Base-by-base conservation (phyloP, 1,140 invertebrate species). In the Dendroctonus valens region DNA sequence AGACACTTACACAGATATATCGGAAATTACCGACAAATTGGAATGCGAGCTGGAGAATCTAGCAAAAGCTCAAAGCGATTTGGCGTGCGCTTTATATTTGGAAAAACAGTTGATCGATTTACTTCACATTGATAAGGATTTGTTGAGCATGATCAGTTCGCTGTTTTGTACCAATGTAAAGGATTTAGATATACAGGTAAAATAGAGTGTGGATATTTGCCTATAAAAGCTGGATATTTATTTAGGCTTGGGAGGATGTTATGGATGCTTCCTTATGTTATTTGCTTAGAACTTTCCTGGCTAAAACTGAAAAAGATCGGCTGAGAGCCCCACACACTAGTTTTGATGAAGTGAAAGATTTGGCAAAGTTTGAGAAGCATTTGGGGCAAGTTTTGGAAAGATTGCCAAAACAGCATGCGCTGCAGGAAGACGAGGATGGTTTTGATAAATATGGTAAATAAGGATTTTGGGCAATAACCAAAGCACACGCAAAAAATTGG, bases 1-100 rank as follows among this genome's bases (percentile, higher is more conserved):
- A 64, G 87, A 89, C 52, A 91, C 89, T 7, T 85, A 89, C 72
- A 78, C 82, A 69, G 85, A 88, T 70, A 84, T 92, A 37, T 75
- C 80, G 9, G 76, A 76, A 41, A 74, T 77, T 7, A 79, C 82
- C 6, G 77, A 82, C 39, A 73, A 79, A 62, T 80, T 87, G 59
- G 74, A 80, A 69, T 69, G 76, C 11, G 76, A 77, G 69, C 75
- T 78, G 52, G 69, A 68, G 39, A 76, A 79, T 67, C 70, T 80
- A 52, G 46, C 52, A 15, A 69, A 74, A 63, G 60, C 65, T 38
- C 72, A 75, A 64, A 71, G 62, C 46, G 57, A 76, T 64, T 59
- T 80, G 7, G 68, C 71, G 15, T 76, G 74, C 66, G 64, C 68
- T 41, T 65, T 79, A 42, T 65, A 74, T 48, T 61, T 77, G n/a